These are phyloP conservation scores for Isoperla grammatica DNA, from an alignment of 2,888 invertebrate genomes.

Conservation along the genomic window DNA sequence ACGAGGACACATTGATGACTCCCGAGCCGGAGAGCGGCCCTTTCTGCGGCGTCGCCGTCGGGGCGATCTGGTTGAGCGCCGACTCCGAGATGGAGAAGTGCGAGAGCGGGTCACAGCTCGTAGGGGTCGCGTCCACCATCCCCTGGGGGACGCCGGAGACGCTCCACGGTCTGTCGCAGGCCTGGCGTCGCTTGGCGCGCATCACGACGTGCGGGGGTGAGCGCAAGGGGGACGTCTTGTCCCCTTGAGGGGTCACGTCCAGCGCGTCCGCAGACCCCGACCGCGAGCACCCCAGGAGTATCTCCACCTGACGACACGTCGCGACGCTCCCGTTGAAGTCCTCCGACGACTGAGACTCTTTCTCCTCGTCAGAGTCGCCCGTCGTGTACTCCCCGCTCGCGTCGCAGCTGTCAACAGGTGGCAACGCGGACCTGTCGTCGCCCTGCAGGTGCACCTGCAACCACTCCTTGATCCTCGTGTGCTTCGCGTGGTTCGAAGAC, in stretches of 20 bases:
- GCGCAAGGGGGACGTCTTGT: conserved; percentile 8
- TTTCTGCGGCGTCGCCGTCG: conserved; percentile 41
- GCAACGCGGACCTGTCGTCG: conserved; percentile 31
- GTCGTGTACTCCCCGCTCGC: conserved; percentile 87
- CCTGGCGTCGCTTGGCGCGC: conserved; percentile 51
- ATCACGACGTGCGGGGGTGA: conserved; percentile 48
- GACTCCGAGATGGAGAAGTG: conserved; percentile 86
- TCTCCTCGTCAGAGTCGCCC: conserved; percentile 61
- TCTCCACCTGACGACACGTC: conserved; percentile 51
- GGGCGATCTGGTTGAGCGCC: conserved; percentile 65
- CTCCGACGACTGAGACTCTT: conserved; percentile 67
- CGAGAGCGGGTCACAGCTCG: conserved; percentile 42
- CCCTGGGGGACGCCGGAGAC: conserved; percentile 79
- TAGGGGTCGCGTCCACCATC: conserved; percentile 38
- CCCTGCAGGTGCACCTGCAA: conserved; percentile 49
- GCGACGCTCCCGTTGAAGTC: conserved; percentile 65
- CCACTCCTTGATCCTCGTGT: conserved; percentile 66
- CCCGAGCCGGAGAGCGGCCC: conserved; percentile 5
- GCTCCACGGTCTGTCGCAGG: conserved; percentile 68
- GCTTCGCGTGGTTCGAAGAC: conserved; percentile 50
- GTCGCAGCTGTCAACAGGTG: conserved; percentile 73
- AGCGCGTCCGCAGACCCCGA: conserved; percentile 32
- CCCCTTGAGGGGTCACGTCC: conserved; percentile 38
- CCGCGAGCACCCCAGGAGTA: conserved; percentile 37
- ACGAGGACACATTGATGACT: conserved; percentile 43